Conservation (phyloP, 2,888 invertebrate genomes). For the Yponomeuta plumbellus region DNA sequence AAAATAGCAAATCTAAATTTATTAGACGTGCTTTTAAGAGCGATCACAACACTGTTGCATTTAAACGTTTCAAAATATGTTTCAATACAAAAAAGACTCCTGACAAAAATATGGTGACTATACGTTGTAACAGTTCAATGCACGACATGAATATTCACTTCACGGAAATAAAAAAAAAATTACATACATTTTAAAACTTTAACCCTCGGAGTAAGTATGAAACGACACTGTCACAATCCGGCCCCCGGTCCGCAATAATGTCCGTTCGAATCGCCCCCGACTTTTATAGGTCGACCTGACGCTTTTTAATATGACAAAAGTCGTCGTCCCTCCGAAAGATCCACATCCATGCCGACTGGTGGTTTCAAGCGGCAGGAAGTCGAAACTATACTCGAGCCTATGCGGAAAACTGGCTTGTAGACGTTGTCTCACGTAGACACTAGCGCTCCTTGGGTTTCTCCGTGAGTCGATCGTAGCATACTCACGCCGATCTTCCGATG, state of each 20-base stretch:
- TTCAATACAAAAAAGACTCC: too few relatives aligned
- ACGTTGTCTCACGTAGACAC: not conserved
- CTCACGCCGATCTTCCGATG: not conserved
- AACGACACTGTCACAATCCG: conserved; percentile 45
- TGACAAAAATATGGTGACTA: too few relatives aligned
- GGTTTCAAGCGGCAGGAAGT: not conserved
- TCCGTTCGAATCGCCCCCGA: conserved; percentile 40
- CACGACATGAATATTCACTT: not conserved
- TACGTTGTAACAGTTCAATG: not conserved
- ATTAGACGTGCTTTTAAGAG: too few relatives aligned
- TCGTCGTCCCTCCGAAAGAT: conserved; percentile 8
- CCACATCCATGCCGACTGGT: not conserved
- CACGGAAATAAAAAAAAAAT: not conserved
- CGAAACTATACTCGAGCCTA: not conserved
- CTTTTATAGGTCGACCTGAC: conserved; percentile 62
- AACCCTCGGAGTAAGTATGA: not conserved
- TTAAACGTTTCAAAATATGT: too few relatives aligned
- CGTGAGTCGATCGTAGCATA: not conserved
- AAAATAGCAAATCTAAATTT: too few relatives aligned
- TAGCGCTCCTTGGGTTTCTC: not conserved
- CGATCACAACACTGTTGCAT: too few relatives aligned
- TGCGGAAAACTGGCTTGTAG: not conserved
- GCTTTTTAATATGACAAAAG: conserved; percentile 12
- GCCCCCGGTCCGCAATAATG: conserved; percentile 43
- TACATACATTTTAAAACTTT: not conserved